These are phyloP conservation scores for Montipora efflorescens DNA, from an alignment of 64 coral and sea anemone species.

Conservation along the genomic window DNA sequence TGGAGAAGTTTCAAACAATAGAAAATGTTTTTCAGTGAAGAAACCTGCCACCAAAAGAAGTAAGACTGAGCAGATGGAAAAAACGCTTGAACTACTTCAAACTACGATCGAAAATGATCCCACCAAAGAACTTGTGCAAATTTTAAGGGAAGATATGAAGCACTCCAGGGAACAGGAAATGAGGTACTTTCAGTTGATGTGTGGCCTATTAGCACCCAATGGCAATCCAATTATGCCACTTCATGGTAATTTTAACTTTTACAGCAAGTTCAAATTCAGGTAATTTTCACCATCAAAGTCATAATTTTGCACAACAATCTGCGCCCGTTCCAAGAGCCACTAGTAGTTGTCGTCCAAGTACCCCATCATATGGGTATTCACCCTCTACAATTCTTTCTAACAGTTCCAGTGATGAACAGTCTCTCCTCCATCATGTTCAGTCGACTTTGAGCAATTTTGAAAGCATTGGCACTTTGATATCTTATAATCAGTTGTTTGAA, in stretches of 20 bases:
- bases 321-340: neutral
- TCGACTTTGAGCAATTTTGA: too few species aligned
- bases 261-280: neutral
- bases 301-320: constrained; percentile 15
- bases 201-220: neutral
- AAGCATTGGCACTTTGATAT: too few species aligned
- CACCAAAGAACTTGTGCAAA: constrained; percentile 54
- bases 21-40: constrained; percentile 41
- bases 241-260: constrained; percentile 7
- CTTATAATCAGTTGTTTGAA: too few species aligned
- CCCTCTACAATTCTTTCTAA: neutral
- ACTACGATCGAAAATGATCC: constrained; percentile 77
- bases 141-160: constrained; percentile 74
- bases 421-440: neutral
- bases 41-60: constrained; percentile 26
- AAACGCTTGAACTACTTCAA: constrained; percentile 63
- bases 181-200: constrained; percentile 75
- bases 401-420: neutral
- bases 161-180: constrained; percentile 74
- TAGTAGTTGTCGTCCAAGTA: neutral
- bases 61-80: constrained; percentile 52
- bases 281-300: too few species aligned
- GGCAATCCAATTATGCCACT: neutral
- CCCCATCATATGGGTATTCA: neutral
- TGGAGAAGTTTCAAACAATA: neutral